Evolutionary conservation across 2,113 vertebrate genomes (phyloP), one percentile per base, ranked within the genome.

Genomic region (Coracopsis vasa): DNA sequence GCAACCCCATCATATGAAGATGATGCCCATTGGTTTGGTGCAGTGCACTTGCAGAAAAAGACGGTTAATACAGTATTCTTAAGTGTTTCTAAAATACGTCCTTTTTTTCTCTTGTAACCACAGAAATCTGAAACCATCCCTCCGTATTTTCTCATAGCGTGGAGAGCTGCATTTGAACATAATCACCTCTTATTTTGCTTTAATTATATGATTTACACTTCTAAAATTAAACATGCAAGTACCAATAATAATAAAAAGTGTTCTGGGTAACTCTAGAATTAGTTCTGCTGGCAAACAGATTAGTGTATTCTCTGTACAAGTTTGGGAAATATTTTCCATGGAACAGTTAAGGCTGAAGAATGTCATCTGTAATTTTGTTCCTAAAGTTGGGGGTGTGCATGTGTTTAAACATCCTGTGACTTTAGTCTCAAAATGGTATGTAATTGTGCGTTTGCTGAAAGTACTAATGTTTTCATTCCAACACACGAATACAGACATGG

Each of bases 171-270:
- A 44, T 90, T 96, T 50, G 51, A 91, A 80, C 83, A 48, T 90
- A 97, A 97, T 95, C 75, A 73, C 89, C 88, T 89, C 81, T 86
- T 79, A 56, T 91, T 74, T 88, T 71, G 83, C 88, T 96, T 96
- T 90, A 97, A 91, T 95, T 94, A 90, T 53, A 48, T 77, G 95
- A 95, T 96, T 94, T 96, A 81, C 74, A 47, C 71, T 90, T 94
- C 94, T 94, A 95, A 96, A 96, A 95, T 95, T 84, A 96, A 96
- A 94, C 64, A 77, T 41, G 60, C 65, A 87, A 94, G 61, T 73
- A 74, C 71, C 74, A 88, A 86, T 86, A 96, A 92, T 91, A 95
- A 94, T 75, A 94, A 84, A 90, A 95, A 88, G 47, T 91, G 54
- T 95, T 93, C 74, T 86, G 80, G 77, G 47, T 95, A 93, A 94